Conservation (phyloP, 2,888 invertebrate genomes). For the Trissonchulus sp. region DNA sequence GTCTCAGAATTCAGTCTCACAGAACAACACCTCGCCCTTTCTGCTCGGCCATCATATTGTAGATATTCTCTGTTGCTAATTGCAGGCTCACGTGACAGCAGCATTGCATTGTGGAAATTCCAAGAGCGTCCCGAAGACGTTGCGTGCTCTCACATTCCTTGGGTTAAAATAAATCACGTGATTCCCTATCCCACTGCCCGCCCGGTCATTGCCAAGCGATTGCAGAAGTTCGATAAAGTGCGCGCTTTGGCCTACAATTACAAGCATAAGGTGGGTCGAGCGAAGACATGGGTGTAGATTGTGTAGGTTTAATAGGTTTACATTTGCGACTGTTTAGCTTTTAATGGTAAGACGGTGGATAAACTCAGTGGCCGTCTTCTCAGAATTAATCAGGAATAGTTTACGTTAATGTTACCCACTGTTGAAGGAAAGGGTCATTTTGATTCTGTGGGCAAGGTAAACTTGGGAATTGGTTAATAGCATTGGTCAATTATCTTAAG, state of each 20-base stretch:
- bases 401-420: too few species aligned
- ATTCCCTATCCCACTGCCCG: conserved; percentile 43
- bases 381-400: too few species aligned
- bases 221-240: conserved; percentile 67
- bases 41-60: conserved; percentile 25
- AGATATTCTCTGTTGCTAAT: conserved; percentile 1
- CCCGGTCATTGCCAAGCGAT: conserved; percentile 44
- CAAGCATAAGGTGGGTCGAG: conserved; percentile 61
- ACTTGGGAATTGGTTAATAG: too few species aligned
- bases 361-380: too few species aligned
- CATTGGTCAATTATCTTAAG: too few species aligned
- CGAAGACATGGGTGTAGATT: neutral
- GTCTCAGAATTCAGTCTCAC: too few species aligned
- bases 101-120: conserved; percentile 81
- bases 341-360: too few species aligned
- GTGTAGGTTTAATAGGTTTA: too few species aligned
- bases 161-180: neutral
- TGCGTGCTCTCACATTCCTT: neutral
- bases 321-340: too few species aligned
- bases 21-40: too few species aligned
- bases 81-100: conserved; percentile 74
- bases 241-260: conserved; percentile 81
- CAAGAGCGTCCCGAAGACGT: conserved; percentile 53
- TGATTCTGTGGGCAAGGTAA: too few species aligned
- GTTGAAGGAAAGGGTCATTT: too few species aligned